phyloP scores from a whole-genome alignment of 2,113 vertebrate genomes.

The Neogale vison region DNA sequence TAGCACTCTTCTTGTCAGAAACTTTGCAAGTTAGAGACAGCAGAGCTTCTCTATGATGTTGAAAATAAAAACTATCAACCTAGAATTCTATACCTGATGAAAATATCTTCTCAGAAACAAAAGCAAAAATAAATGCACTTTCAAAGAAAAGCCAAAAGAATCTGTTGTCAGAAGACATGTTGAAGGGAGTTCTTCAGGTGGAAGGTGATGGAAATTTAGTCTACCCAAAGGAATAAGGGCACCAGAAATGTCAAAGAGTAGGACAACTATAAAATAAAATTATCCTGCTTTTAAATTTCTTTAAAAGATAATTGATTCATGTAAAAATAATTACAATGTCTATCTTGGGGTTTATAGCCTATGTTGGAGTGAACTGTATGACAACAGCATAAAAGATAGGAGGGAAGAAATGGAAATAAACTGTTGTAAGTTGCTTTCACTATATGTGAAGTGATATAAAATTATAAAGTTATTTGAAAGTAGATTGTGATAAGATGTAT shows the following conservation, averaged over 20 bases:
- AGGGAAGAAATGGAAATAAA: not conserved
- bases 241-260: not conserved
- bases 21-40: not conserved
- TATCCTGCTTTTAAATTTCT: not conserved
- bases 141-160: not conserved
- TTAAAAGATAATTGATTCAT: not conserved
- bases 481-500: not conserved
- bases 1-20: not conserved
- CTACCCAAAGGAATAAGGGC: not conserved
- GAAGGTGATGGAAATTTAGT: not conserved
- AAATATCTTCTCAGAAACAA: not conserved
- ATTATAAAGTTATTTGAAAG: not conserved
- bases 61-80: not conserved
- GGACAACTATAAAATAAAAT: not conserved
- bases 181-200: not conserved
- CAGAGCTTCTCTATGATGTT: not conserved
- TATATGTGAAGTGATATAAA: not conserved
- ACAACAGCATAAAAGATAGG: not conserved
- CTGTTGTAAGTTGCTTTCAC: not conserved
- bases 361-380: not conserved
- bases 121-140: not conserved
- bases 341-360: not conserved
- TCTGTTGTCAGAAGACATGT: not conserved
- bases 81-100: not conserved
- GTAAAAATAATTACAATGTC: not conserved